Percentiles rank a stretch among this genome's conserved stretches.
phyloP scores from a whole-genome alignment of 2,113 vertebrate genomes.

The Tychaedon coryphoeus region DNA sequence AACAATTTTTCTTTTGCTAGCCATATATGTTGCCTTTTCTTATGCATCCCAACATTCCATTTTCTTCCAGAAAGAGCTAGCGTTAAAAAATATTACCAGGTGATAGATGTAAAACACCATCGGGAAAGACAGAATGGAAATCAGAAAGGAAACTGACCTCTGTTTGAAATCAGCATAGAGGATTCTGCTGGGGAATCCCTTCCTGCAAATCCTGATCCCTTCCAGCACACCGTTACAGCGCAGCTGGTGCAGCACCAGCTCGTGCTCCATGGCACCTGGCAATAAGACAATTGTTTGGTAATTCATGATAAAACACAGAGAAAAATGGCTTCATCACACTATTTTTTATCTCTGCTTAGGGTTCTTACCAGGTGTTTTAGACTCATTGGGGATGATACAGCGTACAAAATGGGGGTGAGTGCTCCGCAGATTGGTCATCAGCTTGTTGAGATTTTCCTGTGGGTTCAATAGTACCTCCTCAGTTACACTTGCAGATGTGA shows the following conservation, averaged over 20 bases:
- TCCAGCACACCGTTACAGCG: slow-evolving; percentile 20
- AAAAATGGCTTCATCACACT: not conserved
- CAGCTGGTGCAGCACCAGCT: slow-evolving; percentile 41
- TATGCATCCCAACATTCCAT: not conserved
- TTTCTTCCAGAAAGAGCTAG: not conserved
- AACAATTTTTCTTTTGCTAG: not conserved
- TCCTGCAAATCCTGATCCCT: slow-evolving; percentile 48
- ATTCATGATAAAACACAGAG: not conserved
- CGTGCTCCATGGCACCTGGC: slow-evolving; percentile 72
- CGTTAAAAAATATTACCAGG: not conserved
- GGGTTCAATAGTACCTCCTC: not conserved
- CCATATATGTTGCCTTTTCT: not conserved
- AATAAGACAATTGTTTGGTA: not conserved
- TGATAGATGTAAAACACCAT: accelerated
- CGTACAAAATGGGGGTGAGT: slow-evolving; percentile 25
- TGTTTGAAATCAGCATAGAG: slow-evolving; percentile 83
- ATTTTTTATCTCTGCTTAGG: not conserved
- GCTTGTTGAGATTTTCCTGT: slow-evolving; percentile 86
- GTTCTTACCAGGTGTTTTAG: slow-evolving; percentile 32
- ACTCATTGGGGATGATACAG: slow-evolving; percentile 27
- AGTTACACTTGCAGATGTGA: not conserved
- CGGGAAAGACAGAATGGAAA: not conserved
- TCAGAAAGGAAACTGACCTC: slow-evolving; percentile 67
- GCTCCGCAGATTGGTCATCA: slow-evolving; percentile 30
- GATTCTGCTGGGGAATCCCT: slow-evolving; percentile 21